phyloP scores from a whole-genome alignment of 2,797 vertebrate genomes.

The Falco biarmicus region DNA sequence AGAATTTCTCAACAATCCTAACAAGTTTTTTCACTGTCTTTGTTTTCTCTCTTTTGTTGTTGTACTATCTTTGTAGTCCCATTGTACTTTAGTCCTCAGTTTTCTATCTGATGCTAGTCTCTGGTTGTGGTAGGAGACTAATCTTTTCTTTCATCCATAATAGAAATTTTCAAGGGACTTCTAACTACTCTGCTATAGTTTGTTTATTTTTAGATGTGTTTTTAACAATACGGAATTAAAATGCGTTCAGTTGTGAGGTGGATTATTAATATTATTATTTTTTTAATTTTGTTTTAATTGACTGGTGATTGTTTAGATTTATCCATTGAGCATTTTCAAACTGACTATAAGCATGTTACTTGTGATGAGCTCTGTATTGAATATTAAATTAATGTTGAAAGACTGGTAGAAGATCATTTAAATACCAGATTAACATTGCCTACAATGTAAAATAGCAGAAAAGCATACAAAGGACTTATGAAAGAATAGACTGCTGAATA shows the following conservation, averaged over 20 bases:
- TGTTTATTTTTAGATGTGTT: neutral
- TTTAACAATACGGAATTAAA: neutral
- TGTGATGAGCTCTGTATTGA: neutral
- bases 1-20: neutral
- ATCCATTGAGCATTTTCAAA: neutral
- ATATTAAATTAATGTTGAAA: conserved; percentile 1
- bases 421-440: neutral
- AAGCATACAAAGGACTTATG: neutral
- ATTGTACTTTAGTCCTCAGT: neutral
- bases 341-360: neutral
- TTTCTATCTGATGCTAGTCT: neutral
- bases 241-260: neutral
- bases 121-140: neutral
- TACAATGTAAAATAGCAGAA: neutral
- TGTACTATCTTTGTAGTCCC: neutral
- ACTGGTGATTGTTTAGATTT: neutral
- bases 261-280: neutral
- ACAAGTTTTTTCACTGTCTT: accelerated
- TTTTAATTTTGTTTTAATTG: neutral
- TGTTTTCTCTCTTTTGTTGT: neutral
- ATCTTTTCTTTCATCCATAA: neutral
- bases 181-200: neutral
- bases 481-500: neutral
- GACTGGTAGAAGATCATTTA: neutral
- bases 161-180: neutral